These are phyloP conservation scores for Cosmia pyralina DNA, from an alignment of 2,888 invertebrate species.

Conservation along the genomic window DNA sequence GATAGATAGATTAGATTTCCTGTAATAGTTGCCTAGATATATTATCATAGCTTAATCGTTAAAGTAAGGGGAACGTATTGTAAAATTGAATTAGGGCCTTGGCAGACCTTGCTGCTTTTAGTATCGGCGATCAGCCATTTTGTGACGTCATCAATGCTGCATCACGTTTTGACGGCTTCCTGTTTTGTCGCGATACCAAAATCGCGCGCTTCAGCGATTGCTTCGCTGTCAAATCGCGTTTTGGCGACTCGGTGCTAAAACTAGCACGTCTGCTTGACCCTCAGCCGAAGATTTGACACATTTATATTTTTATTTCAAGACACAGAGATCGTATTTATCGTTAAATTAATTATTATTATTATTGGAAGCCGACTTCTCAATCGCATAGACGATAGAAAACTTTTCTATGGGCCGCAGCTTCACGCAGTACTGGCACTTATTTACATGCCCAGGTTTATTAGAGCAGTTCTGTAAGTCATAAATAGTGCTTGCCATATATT, in stretches of 20 bases:
- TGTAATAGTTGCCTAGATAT: constrained; percentile 5
- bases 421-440: background rate
- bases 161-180: background rate
- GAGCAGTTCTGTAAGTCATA: background rate
- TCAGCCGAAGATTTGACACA: constrained; percentile 5
- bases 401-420: background rate
- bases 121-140: background rate
- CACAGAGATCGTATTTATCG: constrained; percentile 11
- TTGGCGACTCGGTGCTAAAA: background rate
- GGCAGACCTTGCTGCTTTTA: background rate
- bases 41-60: constrained; percentile 18
- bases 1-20: background rate
- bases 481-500: background rate
- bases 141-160: background rate
- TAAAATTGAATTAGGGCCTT: background rate
- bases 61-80: background rate
- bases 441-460: background rate
- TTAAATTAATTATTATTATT: constrained; percentile 19
- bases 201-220: background rate
- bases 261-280: background rate
- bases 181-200: background rate
- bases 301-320: constrained; percentile 15
- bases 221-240: background rate
- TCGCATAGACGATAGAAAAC: background rate
- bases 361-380: constrained; percentile 6